These are phyloP conservation scores for Xylota segnis DNA, from an alignment of 2,888 invertebrate genomes.

Conservation along the genomic window DNA sequence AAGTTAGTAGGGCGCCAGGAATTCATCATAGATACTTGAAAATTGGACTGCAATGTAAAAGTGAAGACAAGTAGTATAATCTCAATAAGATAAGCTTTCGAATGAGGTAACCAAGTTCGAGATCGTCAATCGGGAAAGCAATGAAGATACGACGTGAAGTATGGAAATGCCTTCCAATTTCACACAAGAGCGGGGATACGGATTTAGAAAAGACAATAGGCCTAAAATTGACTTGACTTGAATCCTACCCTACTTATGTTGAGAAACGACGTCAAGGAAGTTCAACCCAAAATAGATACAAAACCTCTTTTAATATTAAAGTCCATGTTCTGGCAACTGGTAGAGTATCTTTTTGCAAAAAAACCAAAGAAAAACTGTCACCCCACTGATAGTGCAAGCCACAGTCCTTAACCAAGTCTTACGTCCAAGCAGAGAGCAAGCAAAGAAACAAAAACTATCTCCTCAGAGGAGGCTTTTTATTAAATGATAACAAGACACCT, in stretches of 20 bases:
- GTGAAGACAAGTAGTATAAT: too few relatives aligned
- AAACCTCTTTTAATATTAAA: conserved; percentile 38
- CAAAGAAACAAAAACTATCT: conserved; percentile 12
- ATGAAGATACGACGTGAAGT: too few relatives aligned
- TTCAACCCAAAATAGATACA: neutral
- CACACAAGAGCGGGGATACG: too few relatives aligned
- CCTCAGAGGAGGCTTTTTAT: conserved; percentile 66
- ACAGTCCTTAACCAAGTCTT: conserved; percentile 2
- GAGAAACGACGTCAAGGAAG: neutral
- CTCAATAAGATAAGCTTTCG: too few relatives aligned
- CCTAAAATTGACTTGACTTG: neutral
- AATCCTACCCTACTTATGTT: neutral
- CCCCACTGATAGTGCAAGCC: conserved; percentile 30
- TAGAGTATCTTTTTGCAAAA: neutral
- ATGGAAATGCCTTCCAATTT: too few relatives aligned
- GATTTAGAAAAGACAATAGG: neutral
- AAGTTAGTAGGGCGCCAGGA: neutral
- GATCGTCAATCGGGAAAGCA: too few relatives aligned
- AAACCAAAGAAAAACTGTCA: conserved; percentile 29
- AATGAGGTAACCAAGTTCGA: too few relatives aligned
- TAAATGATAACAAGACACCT: conserved; percentile 69
- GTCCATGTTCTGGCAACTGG: conserved; percentile 48
- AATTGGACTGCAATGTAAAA: neutral
- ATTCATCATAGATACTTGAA: neutral
- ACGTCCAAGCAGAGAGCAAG: neutral